Conservation (phyloP, 2,113 vertebrate genomes). For the Strix aluco region DNA sequence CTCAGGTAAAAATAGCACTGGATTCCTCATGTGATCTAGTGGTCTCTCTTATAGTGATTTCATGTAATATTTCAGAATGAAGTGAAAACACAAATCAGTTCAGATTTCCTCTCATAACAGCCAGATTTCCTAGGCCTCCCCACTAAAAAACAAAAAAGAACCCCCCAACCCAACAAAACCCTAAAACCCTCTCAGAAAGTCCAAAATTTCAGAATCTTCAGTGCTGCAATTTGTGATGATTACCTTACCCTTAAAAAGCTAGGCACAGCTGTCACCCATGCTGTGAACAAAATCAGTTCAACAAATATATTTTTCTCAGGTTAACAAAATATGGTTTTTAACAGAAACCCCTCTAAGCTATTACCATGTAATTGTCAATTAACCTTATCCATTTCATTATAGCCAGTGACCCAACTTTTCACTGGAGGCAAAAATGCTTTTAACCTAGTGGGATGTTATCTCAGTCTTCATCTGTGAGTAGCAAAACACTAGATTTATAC, state of each 20-base stretch:
- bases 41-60: background rate
- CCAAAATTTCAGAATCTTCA: background rate
- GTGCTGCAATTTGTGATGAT: background rate
- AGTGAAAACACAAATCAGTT: background rate
- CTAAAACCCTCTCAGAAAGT: background rate
- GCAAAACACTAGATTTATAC: background rate
- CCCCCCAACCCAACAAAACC: fast-evolving
- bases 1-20: background rate
- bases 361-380: background rate
- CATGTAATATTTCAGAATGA: background rate
- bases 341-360: background rate
- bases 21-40: background rate
- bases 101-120: background rate
- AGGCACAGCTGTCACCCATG: background rate
- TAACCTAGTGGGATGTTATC: background rate
- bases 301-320: background rate
- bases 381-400: background rate
- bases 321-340: background rate
- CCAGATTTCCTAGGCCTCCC: background rate
- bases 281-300: background rate
- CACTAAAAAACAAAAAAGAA: background rate
- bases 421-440: background rate
- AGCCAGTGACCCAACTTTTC: background rate
- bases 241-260: background rate
- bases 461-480: background rate